Evolutionary conservation across 1,140 invertebrate species (phyloP).

Genomic region (Cherax quadricarinatus): DNA sequence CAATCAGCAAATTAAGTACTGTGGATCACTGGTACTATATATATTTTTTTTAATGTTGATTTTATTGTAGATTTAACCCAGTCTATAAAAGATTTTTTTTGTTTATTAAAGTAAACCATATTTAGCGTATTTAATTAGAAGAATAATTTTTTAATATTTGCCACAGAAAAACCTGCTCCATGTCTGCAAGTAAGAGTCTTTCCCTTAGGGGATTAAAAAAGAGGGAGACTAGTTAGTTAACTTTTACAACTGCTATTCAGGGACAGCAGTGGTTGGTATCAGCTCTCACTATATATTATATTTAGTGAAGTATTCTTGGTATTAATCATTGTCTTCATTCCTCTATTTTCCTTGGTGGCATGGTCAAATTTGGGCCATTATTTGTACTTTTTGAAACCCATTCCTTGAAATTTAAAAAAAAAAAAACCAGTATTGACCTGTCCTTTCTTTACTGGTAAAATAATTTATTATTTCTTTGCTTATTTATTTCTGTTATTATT

Average conservation of each 20-base stretch:
- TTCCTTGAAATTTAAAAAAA: background rate
- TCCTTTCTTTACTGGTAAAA: background rate
- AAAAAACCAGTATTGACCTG: background rate
- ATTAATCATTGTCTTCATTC: slow-evolving; percentile 48
- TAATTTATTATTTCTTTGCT: slow-evolving; percentile 35
- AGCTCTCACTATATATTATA: slow-evolving; percentile 47
- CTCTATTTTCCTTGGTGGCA: slow-evolving; percentile 34
- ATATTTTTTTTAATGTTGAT: background rate
- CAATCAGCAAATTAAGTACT: background rate
- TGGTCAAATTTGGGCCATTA: background rate
- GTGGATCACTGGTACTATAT: background rate
- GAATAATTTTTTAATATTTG: background rate
- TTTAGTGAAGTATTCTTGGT: slow-evolving; percentile 46
- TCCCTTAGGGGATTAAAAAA: slow-evolving; percentile 31
- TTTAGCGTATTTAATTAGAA: too few relatives aligned
- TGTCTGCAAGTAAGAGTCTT: slow-evolving; percentile 38
- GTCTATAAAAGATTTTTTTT: background rate
- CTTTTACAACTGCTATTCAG: slow-evolving; percentile 52
- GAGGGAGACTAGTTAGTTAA: slow-evolving; percentile 39
- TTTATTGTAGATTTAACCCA: background rate
- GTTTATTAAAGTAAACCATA: too few relatives aligned
- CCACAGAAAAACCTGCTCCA: slow-evolving; percentile 46
- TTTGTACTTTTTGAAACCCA: background rate
- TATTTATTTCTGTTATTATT: slow-evolving; percentile 22
- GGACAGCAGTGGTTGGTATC: slow-evolving; percentile 52